Percentiles rank a stretch among this genome's conserved stretches.
These are phyloP conservation scores for Meleagris gallopavo DNA, from an alignment of 2,113 vertebrate genomes.

Conservation along the genomic window DNA sequence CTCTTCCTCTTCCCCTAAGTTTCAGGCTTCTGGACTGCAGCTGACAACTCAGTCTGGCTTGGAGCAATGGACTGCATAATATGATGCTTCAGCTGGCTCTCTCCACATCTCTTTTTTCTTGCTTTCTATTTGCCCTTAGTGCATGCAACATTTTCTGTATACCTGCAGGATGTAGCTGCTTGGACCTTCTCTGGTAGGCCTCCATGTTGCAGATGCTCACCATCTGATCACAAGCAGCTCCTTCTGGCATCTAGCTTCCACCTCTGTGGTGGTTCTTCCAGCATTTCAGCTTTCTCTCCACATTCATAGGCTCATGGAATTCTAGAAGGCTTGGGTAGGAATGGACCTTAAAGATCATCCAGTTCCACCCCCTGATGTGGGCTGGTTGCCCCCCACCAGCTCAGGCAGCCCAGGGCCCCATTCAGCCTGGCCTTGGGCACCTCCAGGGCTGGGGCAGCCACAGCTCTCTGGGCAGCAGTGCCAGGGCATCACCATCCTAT, in stretches of 20 bases:
- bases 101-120: not conserved
- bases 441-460: too few species aligned
- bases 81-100: not conserved
- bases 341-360: too few species aligned
- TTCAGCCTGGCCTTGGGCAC: too few species aligned
- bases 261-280: not conserved
- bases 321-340: too few species aligned
- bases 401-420: too few species aligned
- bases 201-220: conserved; percentile 29
- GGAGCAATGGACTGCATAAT: not conserved
- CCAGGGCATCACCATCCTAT: too few species aligned
- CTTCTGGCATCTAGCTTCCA: not conserved
- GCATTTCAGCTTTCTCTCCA: not conserved
- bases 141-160: not conserved
- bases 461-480: too few species aligned
- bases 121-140: not conserved
- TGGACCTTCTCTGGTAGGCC: not conserved
- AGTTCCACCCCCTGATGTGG: too few species aligned
- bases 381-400: too few species aligned
- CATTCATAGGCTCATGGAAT: too few species aligned
- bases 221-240: conserved; percentile 54
- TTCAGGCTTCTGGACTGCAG: not conserved
- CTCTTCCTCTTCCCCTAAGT: not conserved
- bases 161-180: conserved; percentile 4
- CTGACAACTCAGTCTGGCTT: not conserved